Evolutionary conservation across 2,888 invertebrate species (phyloP).

Genomic region (Temnothorax unifasciatus): DNA sequence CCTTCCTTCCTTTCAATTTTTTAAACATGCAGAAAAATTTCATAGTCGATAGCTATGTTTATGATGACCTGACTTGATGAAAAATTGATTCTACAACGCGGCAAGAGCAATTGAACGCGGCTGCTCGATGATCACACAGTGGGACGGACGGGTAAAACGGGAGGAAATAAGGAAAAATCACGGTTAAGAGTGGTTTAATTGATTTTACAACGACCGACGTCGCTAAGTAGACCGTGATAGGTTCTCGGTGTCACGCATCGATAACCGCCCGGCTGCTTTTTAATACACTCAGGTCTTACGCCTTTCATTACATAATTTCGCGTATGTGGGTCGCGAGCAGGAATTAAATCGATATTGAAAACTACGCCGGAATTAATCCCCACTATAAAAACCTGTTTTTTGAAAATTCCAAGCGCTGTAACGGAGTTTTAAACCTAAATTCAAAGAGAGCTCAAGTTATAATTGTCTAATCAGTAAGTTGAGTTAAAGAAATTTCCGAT

Average conservation of each 20-base stretch:
- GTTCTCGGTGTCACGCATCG: slow-evolving; percentile 65
- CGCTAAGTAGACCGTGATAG: slow-evolving; percentile 68
- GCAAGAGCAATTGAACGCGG: slow-evolving; percentile 37
- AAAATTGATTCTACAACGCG: slow-evolving; percentile 44
- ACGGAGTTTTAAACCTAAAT: not conserved
- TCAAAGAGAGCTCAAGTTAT: not conserved
- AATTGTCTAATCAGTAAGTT: not conserved
- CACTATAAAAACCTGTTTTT: not conserved
- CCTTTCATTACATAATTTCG: slow-evolving; percentile 53
- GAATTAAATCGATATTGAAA: slow-evolving; percentile 49
- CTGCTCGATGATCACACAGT: slow-evolving; percentile 13
- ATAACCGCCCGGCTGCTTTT: slow-evolving; percentile 61
- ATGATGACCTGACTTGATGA: slow-evolving; percentile 50
- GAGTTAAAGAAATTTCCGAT: not conserved
- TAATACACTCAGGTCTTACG: slow-evolving; percentile 46
- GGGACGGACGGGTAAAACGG: slow-evolving; percentile 43
- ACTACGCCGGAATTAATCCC: slow-evolving; percentile 22
- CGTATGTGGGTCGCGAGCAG: slow-evolving; percentile 45
- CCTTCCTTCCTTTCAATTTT: slow-evolving; percentile 1
- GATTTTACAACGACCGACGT: slow-evolving; percentile 65
- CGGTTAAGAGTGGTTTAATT: slow-evolving; percentile 60
- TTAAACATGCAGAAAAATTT: slow-evolving; percentile 37
- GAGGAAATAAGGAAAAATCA: slow-evolving; percentile 58
- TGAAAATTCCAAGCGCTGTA: not conserved
- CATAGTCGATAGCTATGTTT: slow-evolving; percentile 43